Percentiles rank a stretch among this genome's conserved stretches.
Evolutionary conservation across 2,888 invertebrate genomes (phyloP).

Genomic region (Limenitis arthemis): DNA sequence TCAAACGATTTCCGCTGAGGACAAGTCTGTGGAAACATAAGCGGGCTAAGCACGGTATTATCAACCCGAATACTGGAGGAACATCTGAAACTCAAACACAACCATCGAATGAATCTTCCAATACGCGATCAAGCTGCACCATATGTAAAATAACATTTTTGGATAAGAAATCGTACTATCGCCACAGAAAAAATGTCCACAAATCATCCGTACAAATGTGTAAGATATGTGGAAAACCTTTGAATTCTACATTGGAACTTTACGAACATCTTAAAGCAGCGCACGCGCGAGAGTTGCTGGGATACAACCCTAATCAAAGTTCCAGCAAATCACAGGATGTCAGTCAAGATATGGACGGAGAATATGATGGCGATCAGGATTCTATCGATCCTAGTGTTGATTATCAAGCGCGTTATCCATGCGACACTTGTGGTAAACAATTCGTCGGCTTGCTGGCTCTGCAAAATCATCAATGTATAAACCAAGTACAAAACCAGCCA

Average conservation of each 20-base stretch:
- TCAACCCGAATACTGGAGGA: constrained; percentile 41
- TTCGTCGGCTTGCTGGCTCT: constrained; percentile 67
- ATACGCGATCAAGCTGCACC: constrained; percentile 66
- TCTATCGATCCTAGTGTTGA: constrained; percentile 52
- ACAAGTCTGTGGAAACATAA: constrained; percentile 68
- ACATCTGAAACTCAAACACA: constrained; percentile 34
- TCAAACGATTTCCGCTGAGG: constrained; percentile 58
- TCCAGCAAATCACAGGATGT: constrained; percentile 48
- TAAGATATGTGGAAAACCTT: constrained; percentile 74
- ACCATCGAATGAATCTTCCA: constrained; percentile 33
- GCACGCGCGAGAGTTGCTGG: constrained; percentile 66
- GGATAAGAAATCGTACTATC: constrained; percentile 72
- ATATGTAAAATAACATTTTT: constrained; percentile 74
- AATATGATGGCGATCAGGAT: constrained; percentile 56
- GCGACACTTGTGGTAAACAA: constrained; percentile 69
- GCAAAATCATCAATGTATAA: constrained; percentile 70
- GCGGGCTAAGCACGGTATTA: constrained; percentile 64
- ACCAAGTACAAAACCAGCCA: constrained; percentile 44
- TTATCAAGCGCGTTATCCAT: constrained; percentile 67
- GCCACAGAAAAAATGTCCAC: constrained; percentile 72
- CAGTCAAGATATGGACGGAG: constrained; percentile 43
- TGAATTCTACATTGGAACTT: constrained; percentile 74
- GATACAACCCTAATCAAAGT: constrained; percentile 60
- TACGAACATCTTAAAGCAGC: constrained; percentile 75
- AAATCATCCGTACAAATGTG: constrained; percentile 71